Evolutionary conservation across 2,888 invertebrate species (phyloP).

Genomic region (Diplazon laetatorius): DNA sequence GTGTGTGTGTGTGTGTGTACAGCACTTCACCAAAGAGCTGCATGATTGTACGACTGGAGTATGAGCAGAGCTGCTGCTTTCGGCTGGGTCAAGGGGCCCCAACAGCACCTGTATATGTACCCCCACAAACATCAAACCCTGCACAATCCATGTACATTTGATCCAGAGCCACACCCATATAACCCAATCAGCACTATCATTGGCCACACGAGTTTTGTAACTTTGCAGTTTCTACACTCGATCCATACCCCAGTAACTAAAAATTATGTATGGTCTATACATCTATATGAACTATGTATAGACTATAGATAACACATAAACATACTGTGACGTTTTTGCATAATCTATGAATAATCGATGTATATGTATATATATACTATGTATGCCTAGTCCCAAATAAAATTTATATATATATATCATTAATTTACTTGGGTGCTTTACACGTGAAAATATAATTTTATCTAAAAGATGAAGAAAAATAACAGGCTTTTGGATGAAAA

Average conservation of each 20-base stretch:
- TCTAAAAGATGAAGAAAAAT: too few relatives aligned
- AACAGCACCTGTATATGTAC: constrained; percentile 67
- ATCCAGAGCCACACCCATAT: not conserved
- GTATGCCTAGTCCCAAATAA: too few relatives aligned
- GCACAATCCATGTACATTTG: not conserved
- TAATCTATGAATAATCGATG: too few relatives aligned
- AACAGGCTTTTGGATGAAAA: too few relatives aligned
- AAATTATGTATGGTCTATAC: too few relatives aligned
- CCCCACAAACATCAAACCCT: not conserved
- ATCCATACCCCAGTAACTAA: too few relatives aligned
- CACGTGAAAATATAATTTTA: not conserved
- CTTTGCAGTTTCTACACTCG: not conserved
- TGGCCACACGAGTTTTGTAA: not conserved
- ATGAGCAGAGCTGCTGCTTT: constrained; percentile 1
- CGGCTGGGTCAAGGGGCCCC: constrained; percentile 35
- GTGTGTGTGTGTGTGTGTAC: not conserved
- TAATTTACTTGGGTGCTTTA: too few relatives aligned
- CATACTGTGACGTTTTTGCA: too few relatives aligned
- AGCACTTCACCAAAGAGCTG: not conserved
- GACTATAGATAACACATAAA: too few relatives aligned
- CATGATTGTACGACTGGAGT: constrained; percentile 4
- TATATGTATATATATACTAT: too few relatives aligned
- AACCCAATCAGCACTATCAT: not conserved
- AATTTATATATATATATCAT: too few relatives aligned
- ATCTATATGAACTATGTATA: too few relatives aligned